Evolutionary conservation across 2,797 vertebrate species (phyloP), one percentile per base, ranked within the genome.

Genomic region (Euphonia xanthogaster): DNA sequence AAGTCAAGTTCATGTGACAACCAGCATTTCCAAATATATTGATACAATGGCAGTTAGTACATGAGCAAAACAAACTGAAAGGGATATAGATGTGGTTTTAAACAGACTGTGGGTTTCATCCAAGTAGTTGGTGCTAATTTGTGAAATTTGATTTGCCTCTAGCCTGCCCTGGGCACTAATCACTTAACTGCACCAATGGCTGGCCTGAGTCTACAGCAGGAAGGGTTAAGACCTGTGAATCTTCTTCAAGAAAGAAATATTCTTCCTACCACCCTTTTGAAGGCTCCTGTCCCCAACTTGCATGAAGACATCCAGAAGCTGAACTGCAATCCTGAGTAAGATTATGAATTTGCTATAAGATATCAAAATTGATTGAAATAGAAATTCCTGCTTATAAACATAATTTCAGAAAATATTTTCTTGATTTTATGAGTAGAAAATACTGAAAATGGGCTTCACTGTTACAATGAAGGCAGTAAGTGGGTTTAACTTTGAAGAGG

Each of bases 321-420:
- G 77, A 99, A 99, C 97, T 99, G 99, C 98, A 98, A 98, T 97
- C 99, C 99, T 93, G 99, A 99, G 99, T 99, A 98, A 98, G 99
- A 85, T 47, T 50, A 90, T 79, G 51, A 8, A 12, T 90, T 94
- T 90, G 27, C 33, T 84, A 2, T 90, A 66, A 73, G 39, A 55
- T 8, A 55, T 72, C 15, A 55, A 37, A 87, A 55, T 8, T 75
- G 40, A 33, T 4, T 25, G 25, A 76, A 81, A 23, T 51, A 28
- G 33, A 27, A 37, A 35, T 77, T 74, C 11, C 44, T 61, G 14
- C 7, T 48, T 57, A 39, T 6, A 60, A 65, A 72, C 0, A 0
- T 25, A 61, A 77, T 7, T 83, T 84, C 39, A 55, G 12, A 33
- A 73, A 65, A 19, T 39, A 40, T 18, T 63, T 66, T 33, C 45